Evolutionary conservation across 2,797 vertebrate species (phyloP), one percentile per base, ranked within the genome.

Genomic region (Schizopygopsis pylzovi): DNA sequence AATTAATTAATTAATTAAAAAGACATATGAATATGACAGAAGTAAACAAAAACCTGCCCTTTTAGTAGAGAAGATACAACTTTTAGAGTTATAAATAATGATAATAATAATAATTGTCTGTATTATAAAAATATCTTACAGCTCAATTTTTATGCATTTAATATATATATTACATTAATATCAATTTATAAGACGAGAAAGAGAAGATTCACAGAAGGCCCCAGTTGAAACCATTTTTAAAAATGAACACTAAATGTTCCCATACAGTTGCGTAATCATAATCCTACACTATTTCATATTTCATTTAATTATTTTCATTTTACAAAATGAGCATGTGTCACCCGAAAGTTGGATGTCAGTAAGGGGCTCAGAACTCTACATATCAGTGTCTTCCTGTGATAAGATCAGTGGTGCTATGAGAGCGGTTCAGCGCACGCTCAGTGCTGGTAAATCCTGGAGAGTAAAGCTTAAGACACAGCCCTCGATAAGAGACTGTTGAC

Each of bases 401-500:
- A 67, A 81, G 59, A 86, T 75, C 85, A 81, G 71, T 54, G 33
- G 47, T 41, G 71, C 54, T 76, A 76, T 86, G 71, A 81, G 61
- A 76, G 70, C 47, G n/a, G 84, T 73, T 81, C 68, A 84, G 83
- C 47, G 18, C 59, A 68, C 70, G 67, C 56, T 80, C 70, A 33
- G 56, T 45, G 72, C 67, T 86, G 81, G 71, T 56, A 76, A 86
- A 86, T 79, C 70, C 71, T 33, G 73, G 25, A 86, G 85, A 86
- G 59, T 81, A 68, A 39, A 81, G 85, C 71, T 81, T 86, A 73
- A 75, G 72, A 76, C 79, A 85, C 79, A 86, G 79, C n/a, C 45
- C 72, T 76, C 45, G 82, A 85, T 87, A 84, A 80, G 82, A 84
- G 78, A 81, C 71, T 68, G 70, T 47, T 82, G 78, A 77, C 72